Base-by-base conservation (phyloP, 2,888 invertebrate genomes). In the Priocnemis perturbator region DNA sequence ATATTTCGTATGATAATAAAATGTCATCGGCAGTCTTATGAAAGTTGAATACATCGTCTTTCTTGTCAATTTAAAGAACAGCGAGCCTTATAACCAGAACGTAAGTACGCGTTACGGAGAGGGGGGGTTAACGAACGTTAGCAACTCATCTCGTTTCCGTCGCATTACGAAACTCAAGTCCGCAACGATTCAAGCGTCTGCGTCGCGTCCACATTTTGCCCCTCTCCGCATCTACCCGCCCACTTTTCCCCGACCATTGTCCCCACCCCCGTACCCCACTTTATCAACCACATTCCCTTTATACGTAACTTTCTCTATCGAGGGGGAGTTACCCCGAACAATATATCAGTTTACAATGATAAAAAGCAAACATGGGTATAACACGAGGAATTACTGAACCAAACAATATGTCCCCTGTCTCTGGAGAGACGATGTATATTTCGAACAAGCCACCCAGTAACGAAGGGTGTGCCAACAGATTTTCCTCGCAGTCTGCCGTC, bases 271-370 rank as follows among this genome's bases (percentile, higher is more conserved):
- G 50, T 60, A 21, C 50, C 59, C 59, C 11, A 23, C 19, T n/a
- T 50, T 45, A 21, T 57, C 60, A 52, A n/a, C 26, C 17, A 3
- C 26, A 4, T 14, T 50, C 60, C 15, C 21, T 48, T 21, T 63
- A 21, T 26, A 50, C 57, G 52, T 50, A 71, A 76, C 73, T 75
- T 73, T 63, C 64, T 67, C 69, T 66, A 75, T 71, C 73, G 67
- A 79, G 81, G 81, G 80, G 78, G 82, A 82, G 72, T 74, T 79
- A 65, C 78, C 80, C 76, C 81, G 85, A 82, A 86, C 86, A 86
- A 86, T 86, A 86, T 85, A 86, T 85, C 85, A 83, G 86, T 85
- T 85, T 86, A 85, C 85, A 85, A 86, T 85, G 85, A 86, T 86
- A 86, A 86, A 86, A 86, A 87, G 85, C 85, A 87, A 87, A 86